Evolutionary conservation across 2,888 invertebrate genomes (phyloP).

Genomic region (Gari tellinella): DNA sequence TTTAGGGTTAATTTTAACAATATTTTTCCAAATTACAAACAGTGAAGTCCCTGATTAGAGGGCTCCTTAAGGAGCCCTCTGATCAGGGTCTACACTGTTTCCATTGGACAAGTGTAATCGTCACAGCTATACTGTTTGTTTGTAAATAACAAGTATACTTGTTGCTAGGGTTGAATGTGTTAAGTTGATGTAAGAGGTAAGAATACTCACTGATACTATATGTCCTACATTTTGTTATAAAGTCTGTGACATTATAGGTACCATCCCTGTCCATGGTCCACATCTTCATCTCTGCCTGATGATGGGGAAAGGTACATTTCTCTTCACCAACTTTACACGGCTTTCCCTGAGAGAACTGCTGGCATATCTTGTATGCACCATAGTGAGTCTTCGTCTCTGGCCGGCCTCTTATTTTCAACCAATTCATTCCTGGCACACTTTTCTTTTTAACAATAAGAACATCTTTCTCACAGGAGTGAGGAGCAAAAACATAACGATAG

Average conservation of each 20-base stretch:
- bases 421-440: conserved; percentile 55
- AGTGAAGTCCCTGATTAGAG: too few species aligned
- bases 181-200: not conserved
- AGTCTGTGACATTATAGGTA: conserved; percentile 66
- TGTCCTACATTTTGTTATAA: conserved; percentile 64
- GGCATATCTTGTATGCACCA: conserved; percentile 73
- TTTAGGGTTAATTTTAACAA: too few species aligned
- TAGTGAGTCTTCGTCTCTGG: conserved; percentile 57
- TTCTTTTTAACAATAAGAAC: conserved; percentile 69
- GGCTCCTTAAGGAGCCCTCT: too few species aligned
- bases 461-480: conserved; percentile 71
- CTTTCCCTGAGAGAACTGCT: conserved; percentile 66
- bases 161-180: too few species aligned
- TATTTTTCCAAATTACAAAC: too few species aligned
- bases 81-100: too few species aligned
- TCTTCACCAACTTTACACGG: conserved; percentile 74
- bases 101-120: too few species aligned
- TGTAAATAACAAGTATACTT: too few species aligned
- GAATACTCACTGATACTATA: conserved; percentile 59
- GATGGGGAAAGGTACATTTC: conserved; percentile 77
- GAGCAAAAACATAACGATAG: conserved; percentile 52
- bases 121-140: too few species aligned
- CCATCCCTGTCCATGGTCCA: conserved; percentile 77
- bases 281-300: conserved; percentile 67
- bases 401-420: conserved; percentile 77